Evolutionary conservation across 2,888 invertebrate genomes (phyloP), one percentile per base, ranked within the genome.

Genomic region (Cerastis leucographa): DNA sequence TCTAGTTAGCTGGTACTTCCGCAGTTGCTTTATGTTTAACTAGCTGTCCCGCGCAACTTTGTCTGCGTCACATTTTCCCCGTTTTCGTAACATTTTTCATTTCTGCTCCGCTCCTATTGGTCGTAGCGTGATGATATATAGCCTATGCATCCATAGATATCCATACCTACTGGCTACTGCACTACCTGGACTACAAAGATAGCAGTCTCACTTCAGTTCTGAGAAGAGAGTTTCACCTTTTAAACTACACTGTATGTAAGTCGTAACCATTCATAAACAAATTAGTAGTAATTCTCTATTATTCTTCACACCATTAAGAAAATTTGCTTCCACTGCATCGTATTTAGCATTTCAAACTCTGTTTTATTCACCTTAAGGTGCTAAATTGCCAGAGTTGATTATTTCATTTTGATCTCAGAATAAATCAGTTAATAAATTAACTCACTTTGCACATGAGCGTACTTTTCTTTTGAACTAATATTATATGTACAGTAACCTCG

Each of bases 381-480:
- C 46, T 64, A 17, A 44, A 46, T 80, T 71, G 64, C 46, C 29
- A 19, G 62, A 29, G 19, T 49, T 82, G 51, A 49, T 46, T 35
- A 70, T 46, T 70, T 66, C 40, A 70, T 77, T 65, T 82, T 61
- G 71, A 72, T 80, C 49, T 71, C 61, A n/a, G 61, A 82, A 70
- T 71, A 62, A 66, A 19, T 76, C 44, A 49, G 46, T 71, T 76
- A 62, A 64, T 68, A 76, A 76, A 76, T 82, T 51, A 54, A 42
- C n/a, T 51, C 76, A 25, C 56, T n/a, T 81, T 80, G 44, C 42
- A 25, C 25, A 61, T 61, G 49, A 62, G 40, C 56, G 69, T 69
- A 61, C 29, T 76, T 76, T 73, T 70, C 78, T 67, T 81, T 80
- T 77, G 67, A 81, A 83, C 71, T 77, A 83, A 79, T 79, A 64